phyloP scores from a whole-genome alignment of 2,113 vertebrate genomes.

The Aegithalos caudatus region DNA sequence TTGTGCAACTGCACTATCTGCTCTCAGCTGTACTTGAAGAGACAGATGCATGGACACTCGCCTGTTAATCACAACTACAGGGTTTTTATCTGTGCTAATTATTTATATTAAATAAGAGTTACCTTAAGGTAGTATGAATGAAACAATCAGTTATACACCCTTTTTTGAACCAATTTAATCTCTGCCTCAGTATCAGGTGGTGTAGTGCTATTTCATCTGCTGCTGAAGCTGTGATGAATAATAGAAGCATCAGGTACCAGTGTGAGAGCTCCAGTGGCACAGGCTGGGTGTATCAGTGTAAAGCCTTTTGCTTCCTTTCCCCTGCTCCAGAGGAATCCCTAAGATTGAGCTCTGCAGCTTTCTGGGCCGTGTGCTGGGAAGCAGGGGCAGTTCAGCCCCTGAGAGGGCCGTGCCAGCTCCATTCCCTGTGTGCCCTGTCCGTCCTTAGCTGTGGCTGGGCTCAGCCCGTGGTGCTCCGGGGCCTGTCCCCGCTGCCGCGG shows the following conservation, averaged over 20 bases:
- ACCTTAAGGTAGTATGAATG: not conserved
- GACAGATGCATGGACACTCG: not conserved
- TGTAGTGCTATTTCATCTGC: not conserved
- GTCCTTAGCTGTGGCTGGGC: not conserved
- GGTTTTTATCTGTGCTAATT: not conserved
- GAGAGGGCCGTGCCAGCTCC: not conserved
- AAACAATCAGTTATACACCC: not conserved
- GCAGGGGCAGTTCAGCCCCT: not conserved
- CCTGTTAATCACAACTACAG: not conserved
- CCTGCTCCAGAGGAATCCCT: not conserved
- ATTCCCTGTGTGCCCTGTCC: not conserved
- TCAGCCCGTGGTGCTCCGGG: not conserved
- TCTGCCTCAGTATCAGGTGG: not conserved
- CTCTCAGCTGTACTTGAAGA: not conserved
- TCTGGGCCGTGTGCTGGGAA: not conserved
- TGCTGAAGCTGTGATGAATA: not conserved
- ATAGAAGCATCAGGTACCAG: not conserved
- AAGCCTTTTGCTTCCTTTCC: not conserved
- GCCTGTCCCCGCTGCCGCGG: not conserved
- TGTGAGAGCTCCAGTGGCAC: not conserved
- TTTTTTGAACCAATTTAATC: not conserved
- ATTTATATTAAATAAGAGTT: not conserved
- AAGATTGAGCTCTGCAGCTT: not conserved
- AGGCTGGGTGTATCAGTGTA: not conserved
- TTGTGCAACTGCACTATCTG: not conserved